Conservation (phyloP, 2,888 invertebrate genomes). For the Pegoplata infirma region DNA sequence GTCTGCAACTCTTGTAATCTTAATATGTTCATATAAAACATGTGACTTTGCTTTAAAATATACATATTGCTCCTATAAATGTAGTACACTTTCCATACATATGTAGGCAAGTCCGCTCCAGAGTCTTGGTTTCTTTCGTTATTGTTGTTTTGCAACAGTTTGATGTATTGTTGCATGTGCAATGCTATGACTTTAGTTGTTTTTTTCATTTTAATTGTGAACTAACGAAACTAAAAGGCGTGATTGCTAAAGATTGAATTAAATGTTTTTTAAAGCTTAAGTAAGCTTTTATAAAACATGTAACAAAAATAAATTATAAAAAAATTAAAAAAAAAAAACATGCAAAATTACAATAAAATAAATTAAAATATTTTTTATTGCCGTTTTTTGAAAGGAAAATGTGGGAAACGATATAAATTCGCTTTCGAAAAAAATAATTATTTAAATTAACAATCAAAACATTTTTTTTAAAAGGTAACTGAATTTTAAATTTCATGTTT, state of each 20-base stretch:
- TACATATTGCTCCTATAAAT: neutral
- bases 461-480: too few species aligned
- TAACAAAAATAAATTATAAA: neutral
- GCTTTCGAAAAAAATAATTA: too few species aligned
- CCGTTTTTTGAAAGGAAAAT: too few species aligned
- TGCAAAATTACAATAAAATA: conserved; percentile 48
- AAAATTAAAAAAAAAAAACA: conserved; percentile 22
- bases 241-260: conserved; percentile 55
- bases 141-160: neutral
- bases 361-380: conserved; percentile 24
- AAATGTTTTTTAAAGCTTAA: conserved; percentile 15
- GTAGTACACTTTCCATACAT: neutral
- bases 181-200: conserved; percentile 15
- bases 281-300: conserved; percentile 8
- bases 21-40: conserved; percentile 6
- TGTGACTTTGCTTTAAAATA: neutral
- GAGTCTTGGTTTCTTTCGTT: conserved; percentile 2
- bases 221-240: conserved; percentile 43
- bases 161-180: conserved; percentile 12
- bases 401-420: too few species aligned
- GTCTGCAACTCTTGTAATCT: conserved; percentile 14
- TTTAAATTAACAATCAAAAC: too few species aligned
- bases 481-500: too few species aligned
- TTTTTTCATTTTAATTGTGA: conserved; percentile 48
- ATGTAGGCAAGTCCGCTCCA: neutral